phyloP scores from a whole-genome alignment of 2,113 vertebrate species.

The Atractosteus spatula region DNA sequence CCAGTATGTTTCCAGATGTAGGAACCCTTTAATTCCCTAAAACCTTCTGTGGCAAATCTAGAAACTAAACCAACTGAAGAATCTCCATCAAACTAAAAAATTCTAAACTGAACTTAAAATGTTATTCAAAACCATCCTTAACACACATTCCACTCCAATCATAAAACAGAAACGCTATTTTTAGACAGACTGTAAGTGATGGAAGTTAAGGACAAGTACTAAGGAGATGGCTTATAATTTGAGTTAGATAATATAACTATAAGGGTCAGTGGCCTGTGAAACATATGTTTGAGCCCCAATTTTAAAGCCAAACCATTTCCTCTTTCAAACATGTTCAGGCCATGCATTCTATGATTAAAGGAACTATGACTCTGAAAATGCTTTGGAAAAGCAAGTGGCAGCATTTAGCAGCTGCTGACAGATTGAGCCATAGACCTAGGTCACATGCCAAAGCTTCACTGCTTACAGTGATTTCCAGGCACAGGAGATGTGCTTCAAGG shows the following conservation, averaged over 20 bases:
- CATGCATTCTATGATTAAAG: background rate
- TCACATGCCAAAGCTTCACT: background rate
- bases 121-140: background rate
- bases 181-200: background rate
- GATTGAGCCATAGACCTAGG: background rate
- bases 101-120: background rate
- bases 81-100: background rate
- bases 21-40: background rate
- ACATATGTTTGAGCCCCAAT: constrained; percentile 24
- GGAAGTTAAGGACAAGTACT: constrained; percentile 46
- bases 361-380: background rate
- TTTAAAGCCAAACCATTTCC: constrained; percentile 18
- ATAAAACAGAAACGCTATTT: too few relatives aligned
- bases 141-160: too few relatives aligned
- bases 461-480: background rate
- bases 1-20: background rate
- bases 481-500: background rate
- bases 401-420: constrained; percentile 8
- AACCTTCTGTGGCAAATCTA: background rate
- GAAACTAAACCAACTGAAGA: background rate
- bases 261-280: constrained; percentile 31
- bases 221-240: constrained; percentile 60
- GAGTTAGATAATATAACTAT: constrained; percentile 53
- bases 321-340: background rate
- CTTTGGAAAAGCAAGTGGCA: background rate